phyloP scores from a whole-genome alignment of 30 jellyfish, hydroid and myxozoan species.

The Aurelia aurita region DNA sequence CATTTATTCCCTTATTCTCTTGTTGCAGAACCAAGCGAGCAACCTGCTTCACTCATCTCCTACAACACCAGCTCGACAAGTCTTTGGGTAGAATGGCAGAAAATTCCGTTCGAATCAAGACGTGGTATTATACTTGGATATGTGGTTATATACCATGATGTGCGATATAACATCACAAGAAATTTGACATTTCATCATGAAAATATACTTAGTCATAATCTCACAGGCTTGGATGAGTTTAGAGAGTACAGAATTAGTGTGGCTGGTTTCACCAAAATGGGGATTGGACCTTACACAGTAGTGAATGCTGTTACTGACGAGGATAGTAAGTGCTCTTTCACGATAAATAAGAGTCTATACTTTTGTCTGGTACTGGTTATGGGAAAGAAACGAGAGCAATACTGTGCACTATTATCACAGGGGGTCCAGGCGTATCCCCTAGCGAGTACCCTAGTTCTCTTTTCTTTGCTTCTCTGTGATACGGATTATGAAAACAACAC shows the following conservation, averaged over 20 bases:
- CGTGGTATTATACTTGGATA: conserved; percentile 65
- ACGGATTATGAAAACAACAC: no score
- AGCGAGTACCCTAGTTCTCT: no score
- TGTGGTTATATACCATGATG: conserved; percentile 17
- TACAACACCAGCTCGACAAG: conserved; percentile 73
- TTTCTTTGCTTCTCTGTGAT: no score
- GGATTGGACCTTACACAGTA: conserved; percentile 48
- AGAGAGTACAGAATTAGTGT: conserved; percentile 51
- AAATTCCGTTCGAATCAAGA: conserved; percentile 35
- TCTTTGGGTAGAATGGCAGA: conserved; percentile 69
- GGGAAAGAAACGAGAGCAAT: no score
- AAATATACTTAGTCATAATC: conserved; percentile 27
- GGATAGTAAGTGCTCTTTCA: conserved; percentile 35
- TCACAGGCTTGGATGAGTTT: conserved; percentile 59
- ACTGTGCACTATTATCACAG: no score
- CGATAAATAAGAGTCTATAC: no score
- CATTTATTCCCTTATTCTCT: not conserved
- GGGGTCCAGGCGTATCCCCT: no score
- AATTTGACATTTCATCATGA: conserved; percentile 35
- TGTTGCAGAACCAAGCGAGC: conserved; percentile 37
- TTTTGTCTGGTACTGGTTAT: no score
- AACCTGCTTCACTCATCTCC: conserved; percentile 41
- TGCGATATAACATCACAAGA: conserved; percentile 32
- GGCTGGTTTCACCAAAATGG: conserved; percentile 60
- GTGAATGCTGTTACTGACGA: conserved; percentile 55